These are phyloP conservation scores for Microtus ochrogaster DNA, from an alignment of 2,113 vertebrate genomes.

Conservation along the genomic window DNA sequence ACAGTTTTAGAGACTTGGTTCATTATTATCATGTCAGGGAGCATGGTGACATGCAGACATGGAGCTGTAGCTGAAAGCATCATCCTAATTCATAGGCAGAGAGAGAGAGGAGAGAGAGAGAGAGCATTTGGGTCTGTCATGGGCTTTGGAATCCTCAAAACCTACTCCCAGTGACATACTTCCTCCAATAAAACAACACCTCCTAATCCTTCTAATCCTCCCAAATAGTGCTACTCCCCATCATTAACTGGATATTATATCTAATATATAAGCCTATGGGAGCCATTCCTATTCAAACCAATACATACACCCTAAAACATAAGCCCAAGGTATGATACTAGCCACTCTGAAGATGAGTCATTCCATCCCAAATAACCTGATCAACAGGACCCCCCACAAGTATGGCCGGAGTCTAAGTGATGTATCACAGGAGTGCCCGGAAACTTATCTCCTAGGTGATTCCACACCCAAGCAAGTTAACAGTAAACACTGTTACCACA, in stretches of 20 bases:
- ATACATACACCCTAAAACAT: not conserved
- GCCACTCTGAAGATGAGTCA: not conserved
- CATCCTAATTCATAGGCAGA: not conserved
- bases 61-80: not conserved
- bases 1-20: not conserved
- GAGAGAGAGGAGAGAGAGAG: not conserved
- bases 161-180: not conserved
- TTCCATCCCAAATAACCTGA: not conserved
- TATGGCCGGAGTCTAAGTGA: not conserved
- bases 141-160: not conserved
- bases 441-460: not conserved
- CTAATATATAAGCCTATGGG: not conserved
- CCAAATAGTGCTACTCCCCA: not conserved
- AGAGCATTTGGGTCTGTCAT: not conserved
- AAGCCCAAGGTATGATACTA: not conserved
- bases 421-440: not conserved
- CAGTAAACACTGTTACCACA: not conserved
- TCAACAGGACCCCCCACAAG: not conserved
- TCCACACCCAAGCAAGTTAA: not conserved
- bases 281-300: not conserved
- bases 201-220: not conserved
- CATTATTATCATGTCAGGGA: not conserved
- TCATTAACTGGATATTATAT: too few species aligned
- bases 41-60: not conserved
- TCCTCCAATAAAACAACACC: not conserved